phyloP scores from a whole-genome alignment of 2,113 vertebrate genomes.

The Phylloscopus trochiloides region DNA sequence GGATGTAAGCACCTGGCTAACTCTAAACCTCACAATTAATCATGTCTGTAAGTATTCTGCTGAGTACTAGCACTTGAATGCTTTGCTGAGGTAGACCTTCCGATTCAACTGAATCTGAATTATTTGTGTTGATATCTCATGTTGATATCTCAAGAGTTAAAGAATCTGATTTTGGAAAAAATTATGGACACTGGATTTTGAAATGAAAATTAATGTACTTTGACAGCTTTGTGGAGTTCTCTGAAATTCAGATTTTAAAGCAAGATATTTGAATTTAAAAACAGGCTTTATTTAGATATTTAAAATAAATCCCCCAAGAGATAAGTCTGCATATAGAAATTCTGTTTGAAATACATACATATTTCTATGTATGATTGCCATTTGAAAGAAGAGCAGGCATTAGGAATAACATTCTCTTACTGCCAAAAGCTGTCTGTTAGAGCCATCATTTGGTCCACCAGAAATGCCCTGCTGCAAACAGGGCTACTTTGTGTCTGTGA shows the following conservation, averaged over 20 bases:
- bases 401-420: neutral
- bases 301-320: neutral
- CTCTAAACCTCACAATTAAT: neutral
- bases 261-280: neutral
- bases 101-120: neutral
- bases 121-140: neutral
- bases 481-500: slow-evolving; percentile 5
- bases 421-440: slow-evolving; percentile 33
- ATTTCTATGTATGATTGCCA: neutral
- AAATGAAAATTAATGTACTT: neutral
- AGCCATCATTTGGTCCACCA: slow-evolving; percentile 32
- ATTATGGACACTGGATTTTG: neutral
- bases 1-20: neutral
- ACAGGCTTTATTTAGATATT: neutral
- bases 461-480: slow-evolving; percentile 20
- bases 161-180: neutral
- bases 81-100: neutral
- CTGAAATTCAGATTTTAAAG: neutral
- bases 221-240: neutral
- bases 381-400: neutral
- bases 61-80: neutral
- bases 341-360: neutral
- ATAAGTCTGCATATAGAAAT: neutral
- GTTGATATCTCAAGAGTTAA: neutral
- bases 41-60: neutral